phyloP scores from a whole-genome alignment of 2,113 vertebrate genomes.

The Thomomys bottae region DNA sequence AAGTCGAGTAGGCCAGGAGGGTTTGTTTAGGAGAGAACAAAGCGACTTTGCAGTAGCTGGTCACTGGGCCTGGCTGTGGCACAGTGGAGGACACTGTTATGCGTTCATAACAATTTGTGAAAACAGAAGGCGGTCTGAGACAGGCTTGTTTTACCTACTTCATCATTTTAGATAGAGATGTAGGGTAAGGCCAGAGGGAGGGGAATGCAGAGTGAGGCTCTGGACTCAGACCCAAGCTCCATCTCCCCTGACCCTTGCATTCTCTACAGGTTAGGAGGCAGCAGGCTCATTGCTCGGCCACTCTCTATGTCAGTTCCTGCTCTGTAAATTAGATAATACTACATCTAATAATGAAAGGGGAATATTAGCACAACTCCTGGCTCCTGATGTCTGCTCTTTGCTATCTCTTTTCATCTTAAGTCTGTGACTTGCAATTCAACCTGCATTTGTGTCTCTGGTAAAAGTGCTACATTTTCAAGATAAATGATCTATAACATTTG shows the following conservation, averaged over 20 bases:
- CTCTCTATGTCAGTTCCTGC: background rate
- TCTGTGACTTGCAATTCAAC: background rate
- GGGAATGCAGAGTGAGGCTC: background rate
- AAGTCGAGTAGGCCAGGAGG: background rate
- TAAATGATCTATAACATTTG: background rate
- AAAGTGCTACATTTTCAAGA: background rate
- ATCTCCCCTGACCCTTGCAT: background rate
- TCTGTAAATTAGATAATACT: background rate
- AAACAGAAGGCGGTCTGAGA: background rate
- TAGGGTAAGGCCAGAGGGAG: too few species aligned
- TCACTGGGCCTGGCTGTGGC: background rate
- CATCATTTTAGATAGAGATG: background rate
- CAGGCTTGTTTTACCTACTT: background rate
- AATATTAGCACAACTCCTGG: background rate
- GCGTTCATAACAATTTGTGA: background rate
- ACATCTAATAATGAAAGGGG: too few species aligned
- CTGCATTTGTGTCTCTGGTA: background rate
- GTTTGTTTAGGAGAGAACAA: background rate
- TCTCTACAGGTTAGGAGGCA: background rate
- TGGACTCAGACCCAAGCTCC: background rate
- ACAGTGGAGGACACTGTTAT: background rate
- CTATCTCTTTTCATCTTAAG: background rate
- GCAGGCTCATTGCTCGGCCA: too few species aligned
- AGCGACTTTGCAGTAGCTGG: background rate
- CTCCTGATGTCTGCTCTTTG: background rate